These are phyloP conservation scores for Drosophila falleni DNA, from an alignment of 2,888 invertebrate species.

Conservation along the genomic window DNA sequence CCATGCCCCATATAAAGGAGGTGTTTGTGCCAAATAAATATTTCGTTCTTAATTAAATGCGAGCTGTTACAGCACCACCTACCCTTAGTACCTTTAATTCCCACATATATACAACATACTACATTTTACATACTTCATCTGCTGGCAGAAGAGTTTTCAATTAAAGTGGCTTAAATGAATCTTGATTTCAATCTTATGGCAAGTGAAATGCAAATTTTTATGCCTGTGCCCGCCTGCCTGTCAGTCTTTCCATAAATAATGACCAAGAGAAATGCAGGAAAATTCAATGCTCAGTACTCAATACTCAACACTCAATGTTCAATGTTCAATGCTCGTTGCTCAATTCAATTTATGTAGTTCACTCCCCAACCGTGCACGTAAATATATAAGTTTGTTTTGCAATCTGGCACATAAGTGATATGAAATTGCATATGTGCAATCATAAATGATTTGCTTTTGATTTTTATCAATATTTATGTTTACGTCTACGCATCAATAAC, in stretches of 20 bases:
- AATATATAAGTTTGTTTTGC: not conserved
- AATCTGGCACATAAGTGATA: slow-evolving; percentile 45
- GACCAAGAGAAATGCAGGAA: slow-evolving; percentile 34
- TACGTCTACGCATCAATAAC: slow-evolving; percentile 12
- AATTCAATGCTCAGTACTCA: slow-evolving; percentile 13
- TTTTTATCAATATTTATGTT: slow-evolving; percentile 62
- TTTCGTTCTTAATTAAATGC: slow-evolving; percentile 82
- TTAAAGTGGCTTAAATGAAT: slow-evolving; percentile 70
- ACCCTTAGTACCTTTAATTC: slow-evolving; percentile 20
- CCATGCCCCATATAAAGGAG: not conserved
- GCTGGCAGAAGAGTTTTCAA: slow-evolving; percentile 55
- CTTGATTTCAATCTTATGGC: slow-evolving; percentile 71
- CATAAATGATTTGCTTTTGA: slow-evolving; percentile 57
- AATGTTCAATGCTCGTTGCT: slow-evolving; percentile 28
- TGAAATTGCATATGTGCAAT: slow-evolving; percentile 48
- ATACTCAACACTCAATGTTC: slow-evolving; percentile 17
- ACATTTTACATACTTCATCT: slow-evolving; percentile 4
- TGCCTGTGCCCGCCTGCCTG: slow-evolving; percentile 17
- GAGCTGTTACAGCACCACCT: slow-evolving; percentile 44
- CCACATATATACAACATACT: not conserved
- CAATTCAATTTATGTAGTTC: slow-evolving; percentile 37
- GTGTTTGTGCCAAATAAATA: slow-evolving; percentile 70
- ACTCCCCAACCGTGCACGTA: not conserved
- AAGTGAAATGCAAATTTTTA: slow-evolving; percentile 66
- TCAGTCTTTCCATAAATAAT: slow-evolving; percentile 62